These are phyloP conservation scores for Trichonephila clavipes DNA, from an alignment of 1,140 invertebrate genomes.

Conservation along the genomic window DNA sequence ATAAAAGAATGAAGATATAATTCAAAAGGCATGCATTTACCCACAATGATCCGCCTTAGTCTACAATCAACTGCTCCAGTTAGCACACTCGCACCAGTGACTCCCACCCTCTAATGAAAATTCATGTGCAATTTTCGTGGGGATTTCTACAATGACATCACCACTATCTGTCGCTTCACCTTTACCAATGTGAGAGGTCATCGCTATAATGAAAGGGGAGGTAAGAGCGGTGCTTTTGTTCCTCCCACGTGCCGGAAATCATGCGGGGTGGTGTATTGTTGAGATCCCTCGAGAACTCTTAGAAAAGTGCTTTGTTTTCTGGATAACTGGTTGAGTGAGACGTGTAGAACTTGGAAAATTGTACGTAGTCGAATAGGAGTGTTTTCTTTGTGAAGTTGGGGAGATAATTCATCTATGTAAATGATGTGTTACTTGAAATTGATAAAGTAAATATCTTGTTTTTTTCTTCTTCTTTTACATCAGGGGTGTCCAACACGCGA, in stretches of 20 bases:
- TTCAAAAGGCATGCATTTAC: not conserved
- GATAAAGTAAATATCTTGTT: too few species aligned
- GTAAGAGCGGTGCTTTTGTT: constrained; percentile 44
- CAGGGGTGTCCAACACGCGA: too few species aligned
- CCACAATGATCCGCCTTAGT: not conserved
- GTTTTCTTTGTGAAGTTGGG: too few species aligned
- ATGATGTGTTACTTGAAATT: too few species aligned
- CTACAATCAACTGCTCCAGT: not conserved
- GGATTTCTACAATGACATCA: constrained; percentile 61
- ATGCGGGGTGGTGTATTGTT: not conserved
- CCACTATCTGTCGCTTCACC: constrained; percentile 43
- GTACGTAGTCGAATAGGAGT: too few species aligned
- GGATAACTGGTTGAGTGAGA: too few species aligned
- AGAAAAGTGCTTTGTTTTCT: constrained; percentile 34
- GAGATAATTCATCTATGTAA: too few species aligned
- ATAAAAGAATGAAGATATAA: not conserved
- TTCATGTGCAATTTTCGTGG: constrained; percentile 73
- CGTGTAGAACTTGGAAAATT: too few species aligned
- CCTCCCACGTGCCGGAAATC: constrained; percentile 51
- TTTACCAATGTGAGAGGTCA: constrained; percentile 44
- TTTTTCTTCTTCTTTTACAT: too few species aligned
- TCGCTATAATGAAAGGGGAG: constrained; percentile 34
- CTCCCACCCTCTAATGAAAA: constrained; percentile 67
- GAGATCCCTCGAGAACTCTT: not conserved
- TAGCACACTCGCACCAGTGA: not conserved